These are phyloP conservation scores for Heliocidaris tuberculata DNA, from an alignment of 35 echinoderm and acorn worm genomes.

Conservation along the genomic window DNA sequence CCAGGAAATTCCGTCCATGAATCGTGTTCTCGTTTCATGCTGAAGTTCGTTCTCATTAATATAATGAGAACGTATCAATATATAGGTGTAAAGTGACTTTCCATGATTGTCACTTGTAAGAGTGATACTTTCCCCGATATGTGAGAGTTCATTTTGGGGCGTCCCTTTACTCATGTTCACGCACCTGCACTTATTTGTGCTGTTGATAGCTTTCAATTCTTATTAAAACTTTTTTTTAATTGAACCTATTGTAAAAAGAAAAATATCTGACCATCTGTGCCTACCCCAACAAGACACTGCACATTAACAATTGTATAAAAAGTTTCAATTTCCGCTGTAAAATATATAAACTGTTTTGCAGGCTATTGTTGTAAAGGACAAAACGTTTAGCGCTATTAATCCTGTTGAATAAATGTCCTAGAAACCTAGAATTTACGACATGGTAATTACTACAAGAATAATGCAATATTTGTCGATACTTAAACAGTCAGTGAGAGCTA, in stretches of 20 bases:
- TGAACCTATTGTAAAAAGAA: neutral
- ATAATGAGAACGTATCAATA: neutral
- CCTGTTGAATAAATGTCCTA: neutral
- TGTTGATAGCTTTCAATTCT: neutral
- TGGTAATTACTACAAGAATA: neutral
- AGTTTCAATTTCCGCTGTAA: too few relatives aligned
- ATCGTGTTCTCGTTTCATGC: neutral
- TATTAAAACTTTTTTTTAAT: neutral
- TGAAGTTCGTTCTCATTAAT: neutral
- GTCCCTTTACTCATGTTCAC: neutral
- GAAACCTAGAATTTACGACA: constrained; percentile 4
- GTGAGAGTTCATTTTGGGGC: neutral
- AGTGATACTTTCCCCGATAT: neutral
- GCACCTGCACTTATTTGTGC: neutral
- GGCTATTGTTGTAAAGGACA: neutral
- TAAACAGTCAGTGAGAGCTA: neutral
- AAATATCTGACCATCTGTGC: neutral
- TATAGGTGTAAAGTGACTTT: neutral
- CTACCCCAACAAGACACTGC: neutral
- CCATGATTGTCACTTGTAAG: neutral
- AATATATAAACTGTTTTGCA: neutral
- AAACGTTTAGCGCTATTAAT: neutral
- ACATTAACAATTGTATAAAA: neutral
- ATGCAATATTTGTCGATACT: neutral
- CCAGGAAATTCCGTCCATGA: neutral